Percentiles rank a stretch among this genome's conserved stretches.
These are phyloP conservation scores for Sebastes variabilis DNA, from an alignment of 2,797 vertebrate species.

Conservation along the genomic window DNA sequence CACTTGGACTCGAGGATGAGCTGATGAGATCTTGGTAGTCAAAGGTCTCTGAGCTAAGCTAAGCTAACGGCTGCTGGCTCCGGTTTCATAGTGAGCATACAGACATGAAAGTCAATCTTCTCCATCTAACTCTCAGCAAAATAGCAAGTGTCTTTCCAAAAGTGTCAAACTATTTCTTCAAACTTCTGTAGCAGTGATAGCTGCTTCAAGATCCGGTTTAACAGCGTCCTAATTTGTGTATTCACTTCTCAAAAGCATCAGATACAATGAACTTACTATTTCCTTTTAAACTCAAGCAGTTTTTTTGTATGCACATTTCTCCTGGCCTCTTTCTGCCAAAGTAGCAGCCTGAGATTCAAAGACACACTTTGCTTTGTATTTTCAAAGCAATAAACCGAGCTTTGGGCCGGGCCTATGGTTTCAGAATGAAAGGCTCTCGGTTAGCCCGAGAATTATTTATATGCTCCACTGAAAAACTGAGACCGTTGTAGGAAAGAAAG, in stretches of 20 bases:
- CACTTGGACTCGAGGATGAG: not conserved
- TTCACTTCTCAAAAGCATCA: not conserved
- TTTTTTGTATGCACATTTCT: not conserved
- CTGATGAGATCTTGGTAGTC: not conserved
- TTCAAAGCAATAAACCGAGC: not conserved
- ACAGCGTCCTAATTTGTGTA: not conserved
- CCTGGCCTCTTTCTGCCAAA: constrained; percentile 3
- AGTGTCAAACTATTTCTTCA: not conserved
- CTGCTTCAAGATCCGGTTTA: not conserved
- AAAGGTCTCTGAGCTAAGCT: not conserved
- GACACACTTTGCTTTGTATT: constrained; percentile 9
- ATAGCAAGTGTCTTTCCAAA: not conserved
- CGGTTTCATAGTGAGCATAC: not conserved
- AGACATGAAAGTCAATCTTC: not conserved
- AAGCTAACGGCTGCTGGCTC: not conserved
- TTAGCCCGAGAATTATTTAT: constrained; percentile 19
- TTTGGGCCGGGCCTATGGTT: constrained; percentile 6
- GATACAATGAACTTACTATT: not conserved
- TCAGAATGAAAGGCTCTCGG: constrained; percentile 11
- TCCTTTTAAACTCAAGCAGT: not conserved
- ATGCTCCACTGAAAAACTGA: not conserved
- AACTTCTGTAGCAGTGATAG: not conserved
- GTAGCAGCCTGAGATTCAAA: constrained; percentile 8
- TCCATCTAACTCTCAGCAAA: too few species aligned
- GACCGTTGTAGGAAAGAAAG: not conserved